Evolutionary conservation across 1,140 invertebrate genomes (phyloP).

Genomic region (Cheumatopsyche charites): DNA sequence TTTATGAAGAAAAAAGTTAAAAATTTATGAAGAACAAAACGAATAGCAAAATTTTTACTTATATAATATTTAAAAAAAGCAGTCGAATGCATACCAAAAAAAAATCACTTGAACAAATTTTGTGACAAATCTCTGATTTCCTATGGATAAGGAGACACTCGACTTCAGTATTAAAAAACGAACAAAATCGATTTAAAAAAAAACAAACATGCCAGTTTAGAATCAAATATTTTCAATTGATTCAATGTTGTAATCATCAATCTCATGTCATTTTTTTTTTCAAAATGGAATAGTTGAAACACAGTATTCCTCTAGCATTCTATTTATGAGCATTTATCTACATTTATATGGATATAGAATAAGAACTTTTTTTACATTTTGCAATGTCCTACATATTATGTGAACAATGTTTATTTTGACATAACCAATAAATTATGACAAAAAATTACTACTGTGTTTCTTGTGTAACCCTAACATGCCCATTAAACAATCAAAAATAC

Average conservation of each 20-base stretch:
- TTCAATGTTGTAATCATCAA: constrained; percentile 20
- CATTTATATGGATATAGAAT: constrained; percentile 42
- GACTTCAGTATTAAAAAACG: too few relatives aligned
- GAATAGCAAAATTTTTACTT: constrained; percentile 7
- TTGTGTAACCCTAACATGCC: not conserved
- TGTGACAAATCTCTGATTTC: not conserved
- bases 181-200: not conserved
- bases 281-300: constrained; percentile 26
- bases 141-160: too few relatives aligned
- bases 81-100: constrained; percentile 24
- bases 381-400: constrained; percentile 45
- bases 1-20: constrained; percentile 37
- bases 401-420: constrained; percentile 44
- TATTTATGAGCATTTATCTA: constrained; percentile 48
- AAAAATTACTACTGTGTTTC: not conserved
- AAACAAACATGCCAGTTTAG: not conserved
- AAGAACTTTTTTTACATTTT: constrained; percentile 44
- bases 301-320: constrained; percentile 46
- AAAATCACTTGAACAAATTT: constrained; percentile 7
- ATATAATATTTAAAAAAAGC: constrained; percentile 10
- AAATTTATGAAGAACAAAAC: constrained; percentile 28
- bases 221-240: not conserved
- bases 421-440: constrained; percentile 47
- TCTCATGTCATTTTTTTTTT: constrained; percentile 20
- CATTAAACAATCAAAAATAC: too few relatives aligned